These are phyloP conservation scores for Pseudococcus jackbeardsleyi DNA, from an alignment of 2,888 invertebrate genomes.

Conservation along the genomic window DNA sequence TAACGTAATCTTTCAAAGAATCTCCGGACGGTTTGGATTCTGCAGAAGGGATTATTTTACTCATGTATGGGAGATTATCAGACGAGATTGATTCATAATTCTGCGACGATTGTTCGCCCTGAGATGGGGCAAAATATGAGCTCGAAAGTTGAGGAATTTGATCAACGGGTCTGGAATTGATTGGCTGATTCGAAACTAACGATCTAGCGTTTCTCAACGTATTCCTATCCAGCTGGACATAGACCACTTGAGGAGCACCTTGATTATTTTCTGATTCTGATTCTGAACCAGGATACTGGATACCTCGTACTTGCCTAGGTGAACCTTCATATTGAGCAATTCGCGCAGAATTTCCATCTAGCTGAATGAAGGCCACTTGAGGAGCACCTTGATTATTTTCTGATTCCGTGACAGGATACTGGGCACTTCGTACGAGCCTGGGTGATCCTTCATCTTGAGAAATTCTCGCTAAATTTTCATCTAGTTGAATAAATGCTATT, in stretches of 20 bases:
- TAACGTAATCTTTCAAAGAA: background rate
- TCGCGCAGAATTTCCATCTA: background rate
- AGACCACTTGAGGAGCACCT: background rate
- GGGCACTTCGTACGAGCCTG: background rate
- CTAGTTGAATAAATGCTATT: background rate
- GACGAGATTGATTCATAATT: background rate
- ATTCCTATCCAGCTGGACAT: background rate
- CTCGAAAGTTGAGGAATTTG: background rate
- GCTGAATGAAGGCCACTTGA: background rate
- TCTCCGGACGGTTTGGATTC: background rate
- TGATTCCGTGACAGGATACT: background rate
- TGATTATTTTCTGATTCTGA: background rate
- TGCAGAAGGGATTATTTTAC: background rate
- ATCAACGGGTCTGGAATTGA: background rate
- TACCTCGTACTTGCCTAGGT: background rate
- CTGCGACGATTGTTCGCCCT: background rate
- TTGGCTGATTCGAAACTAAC: background rate
- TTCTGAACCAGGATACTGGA: background rate
- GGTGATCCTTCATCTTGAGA: background rate
- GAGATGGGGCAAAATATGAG: background rate
- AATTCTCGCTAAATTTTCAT: background rate
- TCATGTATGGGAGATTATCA: background rate
- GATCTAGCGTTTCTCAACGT: background rate
- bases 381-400: background rate
- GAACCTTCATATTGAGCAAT: background rate